A percentile compares a stretch with the other conserved stretches of the same genome.
Evolutionary conservation across 1,140 invertebrate species (phyloP).

Genomic region (Bradysia coprophila): DNA sequence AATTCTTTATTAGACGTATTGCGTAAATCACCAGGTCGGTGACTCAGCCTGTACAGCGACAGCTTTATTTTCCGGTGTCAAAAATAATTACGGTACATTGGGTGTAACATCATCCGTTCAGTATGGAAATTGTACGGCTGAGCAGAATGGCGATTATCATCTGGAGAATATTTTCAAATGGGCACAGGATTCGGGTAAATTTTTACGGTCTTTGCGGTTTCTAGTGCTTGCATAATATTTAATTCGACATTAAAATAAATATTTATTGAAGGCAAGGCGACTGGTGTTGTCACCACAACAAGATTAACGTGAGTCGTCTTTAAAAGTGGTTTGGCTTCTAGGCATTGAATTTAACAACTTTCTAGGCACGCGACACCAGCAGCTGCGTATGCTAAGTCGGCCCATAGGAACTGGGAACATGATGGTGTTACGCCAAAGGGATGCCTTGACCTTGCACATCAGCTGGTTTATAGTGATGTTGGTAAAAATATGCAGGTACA

Average conservation of each 20-base stretch:
- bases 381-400: too few relatives aligned
- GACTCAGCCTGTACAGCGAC: slow-evolving; percentile 58
- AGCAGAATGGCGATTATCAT: not conserved
- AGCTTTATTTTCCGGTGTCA: slow-evolving; percentile 57
- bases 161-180: slow-evolving; percentile 1
- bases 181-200: slow-evolving; percentile 1
- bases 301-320: too few relatives aligned
- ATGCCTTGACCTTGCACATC: slow-evolving; percentile 34
- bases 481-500: too few relatives aligned
- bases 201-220: slow-evolving; percentile 26
- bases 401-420: slow-evolving; percentile 49
- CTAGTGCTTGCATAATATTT: too few relatives aligned
- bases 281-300: too few relatives aligned
- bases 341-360: too few relatives aligned
- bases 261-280: too few relatives aligned
- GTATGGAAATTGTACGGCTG: slow-evolving; percentile 25
- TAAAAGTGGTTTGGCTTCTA: too few relatives aligned
- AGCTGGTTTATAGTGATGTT: slow-evolving; percentile 41
- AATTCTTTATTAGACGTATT: slow-evolving; percentile 62
- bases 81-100: slow-evolving; percentile 49
- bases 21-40: too few relatives aligned
- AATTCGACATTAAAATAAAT: too few relatives aligned
- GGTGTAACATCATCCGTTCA: slow-evolving; percentile 37
- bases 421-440: slow-evolving; percentile 28
- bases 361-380: too few relatives aligned